Evolutionary conservation across 1,140 invertebrate genomes (phyloP), one percentile per base, ranked within the genome.

Genomic region (Drosophila sturtevanti): DNA sequence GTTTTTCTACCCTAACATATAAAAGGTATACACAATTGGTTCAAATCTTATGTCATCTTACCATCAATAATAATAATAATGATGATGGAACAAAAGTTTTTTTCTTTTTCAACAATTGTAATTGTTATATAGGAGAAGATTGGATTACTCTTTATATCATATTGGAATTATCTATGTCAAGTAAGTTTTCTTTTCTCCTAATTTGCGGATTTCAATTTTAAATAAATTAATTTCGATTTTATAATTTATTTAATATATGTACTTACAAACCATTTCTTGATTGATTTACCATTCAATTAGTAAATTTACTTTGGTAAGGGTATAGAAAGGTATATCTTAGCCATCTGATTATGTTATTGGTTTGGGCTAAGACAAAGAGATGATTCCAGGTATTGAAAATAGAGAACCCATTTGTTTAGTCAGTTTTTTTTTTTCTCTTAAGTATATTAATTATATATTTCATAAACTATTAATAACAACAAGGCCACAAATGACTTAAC

Each of bases 401-500:
- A 44, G 16, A 44, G 41, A 44, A 44, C 1, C 41, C 14, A 44
- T 18, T 18, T 44, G 41, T 44, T 44, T 37, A 12, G 7, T 6
- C 12, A 11, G 12, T 44, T 44, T 41, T 41, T 44, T 10, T 48
- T 48, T 44, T 44, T 48, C 11, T 21, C 9, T 48, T 21, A 48
- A 48, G 41, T 48, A 48, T 48, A 48, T 21, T 48, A 48, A 21
- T 48, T 48, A 48, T 48, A 48, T 44, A 44, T 44, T 18, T 44
- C 41, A 44, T 18, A 48, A 48, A 48, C 41, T 21, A 21, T 48
- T 48, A 48, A 48, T 48, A 60, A 22, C 56, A 59, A 59, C 58
- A 60, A 60, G 58, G 35, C 35, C 37, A 22, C 37, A 22, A 60
- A 60, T 60, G 31, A 35, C 58, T 60, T 35, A 60, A 41, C 35